Percentiles rank a stretch among this genome's conserved stretches.
Evolutionary conservation across 2,888 invertebrate species (phyloP).

Genomic region (Epiperipatus broadwayi): DNA sequence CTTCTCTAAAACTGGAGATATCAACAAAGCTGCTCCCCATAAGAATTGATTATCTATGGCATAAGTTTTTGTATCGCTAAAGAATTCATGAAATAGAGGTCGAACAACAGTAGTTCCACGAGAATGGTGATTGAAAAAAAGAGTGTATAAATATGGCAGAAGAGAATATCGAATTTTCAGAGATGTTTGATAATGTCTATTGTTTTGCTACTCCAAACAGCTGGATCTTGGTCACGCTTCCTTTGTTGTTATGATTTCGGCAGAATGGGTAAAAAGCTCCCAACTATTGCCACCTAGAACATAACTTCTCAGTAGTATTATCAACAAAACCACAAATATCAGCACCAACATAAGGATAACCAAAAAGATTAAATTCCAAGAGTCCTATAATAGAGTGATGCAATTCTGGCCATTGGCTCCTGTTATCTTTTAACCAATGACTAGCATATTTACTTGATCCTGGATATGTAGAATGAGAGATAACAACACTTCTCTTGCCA

Average conservation of each 20-base stretch:
- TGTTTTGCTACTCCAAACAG: conserved; percentile 20
- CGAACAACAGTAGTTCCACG: conserved; percentile 26
- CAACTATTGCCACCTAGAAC: conserved; percentile 27
- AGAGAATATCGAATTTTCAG: conserved; percentile 27
- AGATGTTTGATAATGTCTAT: conserved; percentile 19
- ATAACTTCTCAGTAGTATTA: no score
- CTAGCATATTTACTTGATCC: no score
- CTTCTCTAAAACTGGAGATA: conserved; percentile 21
- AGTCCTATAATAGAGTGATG: no score
- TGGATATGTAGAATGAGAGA: no score
- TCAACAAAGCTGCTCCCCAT: conserved; percentile 29
- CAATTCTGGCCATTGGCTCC: no score
- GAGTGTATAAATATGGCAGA: conserved; percentile 32
- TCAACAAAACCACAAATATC: no score
- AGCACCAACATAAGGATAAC: no score
- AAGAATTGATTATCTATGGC: conserved; percentile 23
- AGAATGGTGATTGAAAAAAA: conserved; percentile 26
- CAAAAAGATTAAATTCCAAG: no score
- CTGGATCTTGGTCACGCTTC: conserved; percentile 23
- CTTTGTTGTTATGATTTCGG: conserved; percentile 26
- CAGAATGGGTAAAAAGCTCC: conserved; percentile 27
- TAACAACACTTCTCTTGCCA: conserved; percentile 22
- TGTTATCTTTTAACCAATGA: no score
- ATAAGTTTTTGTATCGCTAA: conserved; percentile 20
- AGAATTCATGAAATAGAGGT: conserved; percentile 19